Base-by-base conservation (phyloP, 2,113 vertebrate species). In the Crypturellus undulatus region DNA sequence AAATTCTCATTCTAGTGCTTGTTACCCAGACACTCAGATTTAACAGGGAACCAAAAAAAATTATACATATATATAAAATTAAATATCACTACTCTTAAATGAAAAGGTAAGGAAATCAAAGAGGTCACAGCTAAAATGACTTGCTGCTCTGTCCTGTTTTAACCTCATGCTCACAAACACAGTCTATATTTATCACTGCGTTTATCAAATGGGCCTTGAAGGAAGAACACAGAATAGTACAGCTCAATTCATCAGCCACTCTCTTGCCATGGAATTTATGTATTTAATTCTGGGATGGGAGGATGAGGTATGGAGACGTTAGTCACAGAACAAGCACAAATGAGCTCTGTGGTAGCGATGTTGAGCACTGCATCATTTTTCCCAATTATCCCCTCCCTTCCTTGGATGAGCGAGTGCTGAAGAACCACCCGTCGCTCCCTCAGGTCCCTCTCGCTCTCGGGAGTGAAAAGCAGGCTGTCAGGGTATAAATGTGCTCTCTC, bases 131-230 rank as follows among this genome's bases (percentile, higher is more conserved):
- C 3, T 45, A 54, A 54, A 75, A 67, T 5, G 60, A 8, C 6
- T 60, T 70, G 24, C 22, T 75, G 32, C 16, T 80, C 72, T 52
- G 69, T 28, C 69, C n/a, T 69, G 51, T 7, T 63, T 88, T 81
- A 78, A 47, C 65, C 9, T 76, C 40, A 47, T 0, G 0, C 40
- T 0, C 63, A 42, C 21, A 84, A 34, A 49, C 26, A 56, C 36
- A 54, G 17, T 12, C 40, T 62, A 11, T 22, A 81, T 52, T 73
- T 62, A 78, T 70, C 58, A 78, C 12, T 52, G 6, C 34, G 70
- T 70, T 73, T 56, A 42, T 8, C 7, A 72, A 72, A 22, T 14
- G 18, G 49, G 18, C 63, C 34, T 4, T 60, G 34, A 79, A 75
- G 62, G 38, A 86, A 78, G 60, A 86, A 79, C 11, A 60, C 14